Evolutionary conservation across 2,113 vertebrate species (phyloP).

Genomic region (Prunella fulvescens): DNA sequence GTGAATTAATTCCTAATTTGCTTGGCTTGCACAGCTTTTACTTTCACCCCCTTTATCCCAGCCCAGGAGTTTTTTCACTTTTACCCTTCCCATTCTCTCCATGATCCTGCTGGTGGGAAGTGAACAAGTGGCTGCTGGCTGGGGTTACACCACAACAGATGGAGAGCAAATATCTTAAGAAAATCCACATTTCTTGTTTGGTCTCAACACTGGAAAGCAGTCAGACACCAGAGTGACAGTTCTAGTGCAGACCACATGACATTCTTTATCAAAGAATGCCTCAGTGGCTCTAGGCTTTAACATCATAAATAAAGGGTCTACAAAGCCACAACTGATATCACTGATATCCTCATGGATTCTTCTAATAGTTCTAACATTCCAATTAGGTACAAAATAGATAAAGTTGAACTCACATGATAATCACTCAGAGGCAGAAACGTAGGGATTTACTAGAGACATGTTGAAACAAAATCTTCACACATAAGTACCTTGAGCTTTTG

Average conservation of each 20-base stretch:
- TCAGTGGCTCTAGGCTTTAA: neutral
- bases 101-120: rapidly evolving
- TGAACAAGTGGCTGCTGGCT: neutral
- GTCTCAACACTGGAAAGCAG: neutral
- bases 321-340: neutral
- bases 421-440: neutral
- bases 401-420: neutral
- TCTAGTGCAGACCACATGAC: neutral
- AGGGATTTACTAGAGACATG: neutral
- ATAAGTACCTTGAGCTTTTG: neutral
- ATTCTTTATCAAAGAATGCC: neutral
- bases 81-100: neutral
- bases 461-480: neutral
- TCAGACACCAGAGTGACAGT: neutral
- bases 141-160: neutral
- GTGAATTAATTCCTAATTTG: neutral
- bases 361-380: neutral
- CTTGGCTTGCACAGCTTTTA: neutral
- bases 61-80: neutral
- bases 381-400: neutral
- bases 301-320: neutral
- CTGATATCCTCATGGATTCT: neutral
- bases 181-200: neutral
- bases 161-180: neutral
- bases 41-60: neutral